Conservation (phyloP, 2,888 invertebrate genomes). For the Tineola bisselliella region DNA sequence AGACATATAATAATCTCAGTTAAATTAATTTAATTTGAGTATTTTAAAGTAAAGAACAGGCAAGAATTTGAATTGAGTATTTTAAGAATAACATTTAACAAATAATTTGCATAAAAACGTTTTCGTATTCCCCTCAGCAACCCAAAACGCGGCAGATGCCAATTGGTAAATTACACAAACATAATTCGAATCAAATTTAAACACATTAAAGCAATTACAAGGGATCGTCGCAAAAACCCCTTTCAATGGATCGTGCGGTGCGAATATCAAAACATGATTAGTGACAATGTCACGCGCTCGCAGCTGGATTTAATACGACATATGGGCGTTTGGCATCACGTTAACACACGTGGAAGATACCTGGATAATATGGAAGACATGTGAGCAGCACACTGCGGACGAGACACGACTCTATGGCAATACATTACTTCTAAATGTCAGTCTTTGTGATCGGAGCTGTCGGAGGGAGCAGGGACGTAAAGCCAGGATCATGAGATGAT, state of each 20-base stretch:
- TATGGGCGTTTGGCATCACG: slow-evolving; percentile 1
- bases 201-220: slow-evolving; percentile 35
- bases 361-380: not conserved
- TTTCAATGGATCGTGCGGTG: slow-evolving; percentile 23
- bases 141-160: not conserved
- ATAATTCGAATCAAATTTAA: not conserved
- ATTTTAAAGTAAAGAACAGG: too few relatives aligned
- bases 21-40: too few relatives aligned
- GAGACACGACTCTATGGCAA: not conserved
- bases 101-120: not conserved
- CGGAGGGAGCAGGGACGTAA: slow-evolving; percentile 35
- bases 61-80: too few relatives aligned
- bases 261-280: slow-evolving; percentile 38
- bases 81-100: not conserved
- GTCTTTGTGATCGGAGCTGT: slow-evolving; percentile 60
- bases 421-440: slow-evolving; percentile 27
- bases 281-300: slow-evolving; percentile 21
- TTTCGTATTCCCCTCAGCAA: not conserved
- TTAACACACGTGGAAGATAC: not conserved
- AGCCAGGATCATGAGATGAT: slow-evolving; percentile 81
- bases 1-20: too few relatives aligned
- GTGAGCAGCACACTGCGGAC: not conserved
- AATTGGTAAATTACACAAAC: not conserved
- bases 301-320: slow-evolving; percentile 32
- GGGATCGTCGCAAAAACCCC: slow-evolving; percentile 30